Evolutionary conservation across 2,113 vertebrate species (phyloP).

Genomic region (Hippocampus guttulatus): DNA sequence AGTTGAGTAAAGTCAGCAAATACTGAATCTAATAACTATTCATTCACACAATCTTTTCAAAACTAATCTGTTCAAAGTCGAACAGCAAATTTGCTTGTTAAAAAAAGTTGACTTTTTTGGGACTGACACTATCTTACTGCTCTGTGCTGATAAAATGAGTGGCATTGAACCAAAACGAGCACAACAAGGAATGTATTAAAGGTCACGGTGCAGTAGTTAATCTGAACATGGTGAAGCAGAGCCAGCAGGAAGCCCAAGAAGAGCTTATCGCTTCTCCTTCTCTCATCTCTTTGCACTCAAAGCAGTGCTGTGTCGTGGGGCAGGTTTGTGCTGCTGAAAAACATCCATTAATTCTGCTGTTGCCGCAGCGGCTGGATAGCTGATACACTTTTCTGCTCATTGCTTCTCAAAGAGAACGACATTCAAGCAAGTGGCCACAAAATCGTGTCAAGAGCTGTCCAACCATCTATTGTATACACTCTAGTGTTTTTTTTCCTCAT

Average conservation of each 20-base stretch:
- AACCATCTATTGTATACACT: too few relatives aligned
- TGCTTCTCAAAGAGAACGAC: too few relatives aligned
- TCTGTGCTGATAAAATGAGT: conserved; percentile 45
- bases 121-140: conserved; percentile 18
- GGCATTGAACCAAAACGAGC: conserved; percentile 37
- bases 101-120: conserved; percentile 30
- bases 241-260: conserved; percentile 31
- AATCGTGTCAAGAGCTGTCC: too few relatives aligned
- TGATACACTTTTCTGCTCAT: too few relatives aligned
- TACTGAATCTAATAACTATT: not conserved
- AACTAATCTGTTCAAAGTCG: not conserved
- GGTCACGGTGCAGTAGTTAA: conserved; percentile 61
- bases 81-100: conserved; percentile 24
- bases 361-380: not conserved
- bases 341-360: not conserved
- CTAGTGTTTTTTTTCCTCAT: too few relatives aligned
- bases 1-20: not conserved
- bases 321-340: conserved; percentile 35
- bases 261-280: conserved; percentile 14
- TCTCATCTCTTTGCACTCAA: conserved; percentile 22
- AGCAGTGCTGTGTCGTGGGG: conserved; percentile 28
- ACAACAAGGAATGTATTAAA: conserved; percentile 56
- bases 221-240: conserved; percentile 48
- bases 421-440: too few relatives aligned
- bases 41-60: not conserved